Evolutionary conservation across 2,797 vertebrate genomes (phyloP), one percentile per base, ranked within the genome.

Genomic region (Zenarchopterus dispar): DNA sequence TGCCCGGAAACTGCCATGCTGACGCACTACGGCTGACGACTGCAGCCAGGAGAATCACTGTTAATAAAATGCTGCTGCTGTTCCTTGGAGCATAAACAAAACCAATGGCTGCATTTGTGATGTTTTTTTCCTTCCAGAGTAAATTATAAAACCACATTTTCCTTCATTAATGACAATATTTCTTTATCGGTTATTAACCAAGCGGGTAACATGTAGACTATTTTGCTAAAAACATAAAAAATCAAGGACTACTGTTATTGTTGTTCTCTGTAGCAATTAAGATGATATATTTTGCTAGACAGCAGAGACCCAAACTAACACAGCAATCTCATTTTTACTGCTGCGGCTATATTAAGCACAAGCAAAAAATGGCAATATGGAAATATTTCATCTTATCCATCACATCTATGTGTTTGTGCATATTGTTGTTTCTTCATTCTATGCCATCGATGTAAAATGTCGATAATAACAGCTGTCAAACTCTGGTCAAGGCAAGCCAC

Each of bases 1-100:
- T 77, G 86, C 68, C 77, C 82, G 80, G 75, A 87, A 81, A 86
- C 85, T 86, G 84, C 87, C 84, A 79, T 23, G 58, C 73, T 71
- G 72, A 75, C 81, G 79, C 88, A 78, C 76, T 81, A 65, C 52
- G 73, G 62, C 85, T 76, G 80, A 57, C 44, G 31, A 74, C 49
- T 9, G 24, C 72, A 72, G 74, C 71, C 61, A 1, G 39, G 64
- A 84, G 78, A 66, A 70, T 70, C 78, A 77, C 76, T 86, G 79
- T 76, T 70, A 67, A 78, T 61, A 47, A 78, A 18, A 78, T 61
- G 60, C 80, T 77, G 86, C 85, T 84, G 85, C 82, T 82, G 76
- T 85, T 80, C 76, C 67, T 74, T 42, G 62, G 19, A 78, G 77
- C 77, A 62, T 55, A 64, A 81, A 77, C 50, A 73, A 75, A 80